Evolutionary conservation across 1,140 invertebrate genomes (phyloP), one percentile per base, ranked within the genome.

Genomic region (Drosophila parvula): DNA sequence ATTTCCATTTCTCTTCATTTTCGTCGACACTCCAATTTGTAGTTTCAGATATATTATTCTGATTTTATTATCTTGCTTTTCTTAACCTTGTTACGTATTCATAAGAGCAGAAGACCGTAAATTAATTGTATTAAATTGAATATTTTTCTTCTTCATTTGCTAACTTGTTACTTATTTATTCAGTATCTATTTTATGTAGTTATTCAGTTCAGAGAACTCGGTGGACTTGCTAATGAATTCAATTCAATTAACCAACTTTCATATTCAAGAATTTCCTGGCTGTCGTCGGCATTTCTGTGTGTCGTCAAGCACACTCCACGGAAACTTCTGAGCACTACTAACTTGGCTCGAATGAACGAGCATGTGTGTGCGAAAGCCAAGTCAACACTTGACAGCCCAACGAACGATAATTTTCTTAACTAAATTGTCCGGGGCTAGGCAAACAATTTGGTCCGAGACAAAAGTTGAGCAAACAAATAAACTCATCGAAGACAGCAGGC

Each of bases 361-460:
- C n/a, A 34, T 50, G 48, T 51, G 50, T 51, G 50, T n/a, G 53
- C 45, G 41, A 64, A 68, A 61, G 55, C 41, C 61, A 51, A 65
- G 70, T 60, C 45, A 43, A 75, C 61, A 63, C 81, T 82, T 53
- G 81, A 79, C 83, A 77, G 85, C 67, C 75, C 16, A 61, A 73
- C 71, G 65, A 88, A 79, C 83, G 65, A 86, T 86, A 83, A 88
- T 86, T 86, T 88, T 86, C 80, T 56, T 82, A 82, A 86, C 79
- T 79, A 86, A 86, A 88, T 86, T 83, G 82, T 82, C 79, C 82
- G 38, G 43, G 64, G 50, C 71, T 62, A 44, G 67, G 77, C 73
- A 86, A 86, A 75, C 82, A 69, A 48, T 70, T 70, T 74, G 34
- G 68, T 60, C 36, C 34, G n/a, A 55, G 69, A 78, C 73, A 71